Percentiles rank a stretch among this genome's conserved stretches.
phyloP scores from a whole-genome alignment of 2,888 invertebrate genomes.

The Amphipyra berbera region DNA sequence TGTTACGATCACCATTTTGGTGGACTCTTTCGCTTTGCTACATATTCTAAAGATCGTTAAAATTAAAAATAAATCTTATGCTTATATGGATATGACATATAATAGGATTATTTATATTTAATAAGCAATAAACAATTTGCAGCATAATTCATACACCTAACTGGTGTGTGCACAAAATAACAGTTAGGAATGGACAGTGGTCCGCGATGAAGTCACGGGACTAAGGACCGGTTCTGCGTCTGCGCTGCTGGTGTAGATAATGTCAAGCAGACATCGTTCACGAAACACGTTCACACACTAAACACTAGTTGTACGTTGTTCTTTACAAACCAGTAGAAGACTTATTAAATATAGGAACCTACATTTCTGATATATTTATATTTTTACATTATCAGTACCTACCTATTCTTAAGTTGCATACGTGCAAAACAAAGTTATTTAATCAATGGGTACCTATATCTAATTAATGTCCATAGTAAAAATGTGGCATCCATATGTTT shows the following conservation, averaged over 20 bases:
- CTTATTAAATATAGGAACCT: too few species aligned
- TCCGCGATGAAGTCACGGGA: constrained; percentile 37
- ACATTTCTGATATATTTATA: too few species aligned
- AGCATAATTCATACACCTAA: constrained; percentile 13
- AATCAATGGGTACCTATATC: too few species aligned
- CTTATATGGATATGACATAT: not conserved
- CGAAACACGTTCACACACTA: constrained; percentile 25
- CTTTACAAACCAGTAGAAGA: not conserved
- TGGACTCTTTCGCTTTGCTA: constrained; percentile 60
- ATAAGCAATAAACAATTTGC: not conserved
- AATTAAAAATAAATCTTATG: constrained; percentile 24
- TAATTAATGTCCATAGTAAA: too few species aligned
- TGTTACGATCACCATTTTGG: constrained; percentile 83
- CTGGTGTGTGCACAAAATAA: constrained; percentile 26
- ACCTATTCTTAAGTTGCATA: too few species aligned
- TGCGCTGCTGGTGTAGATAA: constrained; percentile 21
- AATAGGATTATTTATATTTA: constrained; percentile 5
- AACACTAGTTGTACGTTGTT: not conserved
- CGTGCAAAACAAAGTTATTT: too few species aligned
- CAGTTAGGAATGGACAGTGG: constrained; percentile 48
- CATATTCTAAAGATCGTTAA: constrained; percentile 28
- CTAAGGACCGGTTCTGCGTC: constrained; percentile 50
- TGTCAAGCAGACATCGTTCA: constrained; percentile 32
- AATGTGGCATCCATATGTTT: constrained; percentile 27
- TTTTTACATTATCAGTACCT: too few species aligned